Evolutionary conservation across 1,140 invertebrate genomes (phyloP).

Genomic region (Hyles euphorbiae): DNA sequence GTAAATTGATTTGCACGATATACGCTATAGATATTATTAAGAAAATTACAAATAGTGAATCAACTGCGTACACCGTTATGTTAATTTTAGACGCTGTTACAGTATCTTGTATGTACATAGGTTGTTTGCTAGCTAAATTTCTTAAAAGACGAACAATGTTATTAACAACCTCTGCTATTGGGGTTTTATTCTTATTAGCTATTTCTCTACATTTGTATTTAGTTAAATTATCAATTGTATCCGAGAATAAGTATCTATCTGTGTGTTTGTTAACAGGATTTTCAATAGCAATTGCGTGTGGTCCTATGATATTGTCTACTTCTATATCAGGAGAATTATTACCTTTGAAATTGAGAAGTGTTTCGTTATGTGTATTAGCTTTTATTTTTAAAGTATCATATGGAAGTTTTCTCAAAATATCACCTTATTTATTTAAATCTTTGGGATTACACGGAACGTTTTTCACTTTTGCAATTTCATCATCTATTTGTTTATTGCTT

Average conservation of each 20-base stretch:
- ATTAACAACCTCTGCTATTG: slow-evolving; percentile 1
- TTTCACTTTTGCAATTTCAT: slow-evolving; percentile 12
- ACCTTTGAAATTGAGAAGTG: slow-evolving; percentile 13
- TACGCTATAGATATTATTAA: slow-evolving; percentile 19
- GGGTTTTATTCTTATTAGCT: slow-evolving; percentile 4
- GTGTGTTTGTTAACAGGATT: slow-evolving; percentile 14
- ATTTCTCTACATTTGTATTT: slow-evolving; percentile 17
- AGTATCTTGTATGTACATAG: slow-evolving; percentile 17
- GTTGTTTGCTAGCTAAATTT: slow-evolving; percentile 13
- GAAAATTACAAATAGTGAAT: slow-evolving; percentile 11
- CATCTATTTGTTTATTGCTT: slow-evolving; percentile 13
- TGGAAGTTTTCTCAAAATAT: slow-evolving; percentile 15
- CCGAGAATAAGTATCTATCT: slow-evolving; percentile 14
- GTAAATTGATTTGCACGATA: slow-evolving; percentile 16
- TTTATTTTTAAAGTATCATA: slow-evolving; percentile 10
- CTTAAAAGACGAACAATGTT: slow-evolving; percentile 11
- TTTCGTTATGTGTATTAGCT: slow-evolving; percentile 9
- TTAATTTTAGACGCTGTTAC: slow-evolving; percentile 16
- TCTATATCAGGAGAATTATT: slow-evolving; percentile 18
- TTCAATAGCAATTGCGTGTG: slow-evolving; percentile 15
- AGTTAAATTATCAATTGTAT: slow-evolving; percentile 12
- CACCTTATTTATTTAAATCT: slow-evolving; percentile 16
- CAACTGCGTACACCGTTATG: slow-evolving; percentile 14
- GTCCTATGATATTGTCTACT: slow-evolving; percentile 14
- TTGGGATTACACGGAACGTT: slow-evolving; percentile 17